These are phyloP conservation scores for Agriopis aurantiaria DNA, from an alignment of 2,888 invertebrate species.

Conservation along the genomic window DNA sequence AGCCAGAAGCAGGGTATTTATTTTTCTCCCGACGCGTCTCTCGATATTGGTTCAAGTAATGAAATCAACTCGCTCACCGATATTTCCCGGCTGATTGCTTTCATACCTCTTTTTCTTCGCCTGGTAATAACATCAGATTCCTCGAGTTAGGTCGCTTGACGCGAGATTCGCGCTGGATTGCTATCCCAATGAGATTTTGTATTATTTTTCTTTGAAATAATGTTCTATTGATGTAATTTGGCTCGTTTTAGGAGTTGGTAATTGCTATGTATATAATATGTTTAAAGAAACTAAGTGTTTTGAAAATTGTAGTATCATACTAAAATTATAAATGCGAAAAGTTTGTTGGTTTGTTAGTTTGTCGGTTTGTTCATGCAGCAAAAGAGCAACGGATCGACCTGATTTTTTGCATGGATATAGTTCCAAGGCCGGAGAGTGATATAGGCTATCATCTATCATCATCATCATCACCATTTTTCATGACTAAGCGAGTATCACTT, in stretches of 20 bases:
- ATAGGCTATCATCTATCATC: too few species aligned
- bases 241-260: neutral
- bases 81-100: slow-evolving; percentile 51
- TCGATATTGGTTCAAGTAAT: slow-evolving; percentile 53
- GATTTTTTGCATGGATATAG: too few species aligned
- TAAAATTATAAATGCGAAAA: neutral
- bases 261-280: neutral
- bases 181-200: slow-evolving; percentile 18
- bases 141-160: slow-evolving; percentile 33
- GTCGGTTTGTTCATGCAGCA: too few species aligned
- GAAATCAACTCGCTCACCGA: slow-evolving; percentile 51
- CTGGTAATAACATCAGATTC: slow-evolving; percentile 40
- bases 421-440: too few species aligned
- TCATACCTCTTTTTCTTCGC: slow-evolving; percentile 42
- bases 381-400: too few species aligned
- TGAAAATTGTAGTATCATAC: too few species aligned
- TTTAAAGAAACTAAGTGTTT: neutral
- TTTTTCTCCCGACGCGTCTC: slow-evolving; percentile 7
- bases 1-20: slow-evolving; percentile 3
- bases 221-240: slow-evolving; percentile 3
- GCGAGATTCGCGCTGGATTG: slow-evolving; percentile 12
- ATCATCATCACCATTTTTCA: too few species aligned
- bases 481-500: too few species aligned
- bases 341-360: too few species aligned
- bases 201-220: slow-evolving; percentile 12